A percentile compares a stretch with the other conserved stretches of the same genome.
Evolutionary conservation across 2,113 vertebrate species (phyloP).

Genomic region (Stercorarius parasiticus): DNA sequence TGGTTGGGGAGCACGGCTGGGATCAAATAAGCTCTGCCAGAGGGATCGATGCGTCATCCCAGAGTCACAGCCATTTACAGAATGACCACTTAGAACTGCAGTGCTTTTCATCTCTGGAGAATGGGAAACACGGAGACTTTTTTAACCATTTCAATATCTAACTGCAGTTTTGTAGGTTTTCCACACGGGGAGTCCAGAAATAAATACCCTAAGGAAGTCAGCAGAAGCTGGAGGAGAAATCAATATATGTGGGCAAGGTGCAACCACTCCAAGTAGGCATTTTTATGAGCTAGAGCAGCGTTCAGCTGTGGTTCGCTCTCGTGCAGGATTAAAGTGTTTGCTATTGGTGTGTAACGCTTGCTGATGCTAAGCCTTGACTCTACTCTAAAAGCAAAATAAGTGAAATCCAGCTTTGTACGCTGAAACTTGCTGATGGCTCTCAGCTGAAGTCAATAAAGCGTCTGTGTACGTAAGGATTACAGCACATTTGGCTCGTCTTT

Average conservation of each 20-base stretch:
- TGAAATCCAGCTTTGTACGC: accelerated
- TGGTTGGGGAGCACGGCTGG: not conserved
- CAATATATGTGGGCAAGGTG: not conserved
- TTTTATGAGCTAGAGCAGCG: not conserved
- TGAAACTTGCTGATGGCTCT: not conserved
- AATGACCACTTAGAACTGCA: not conserved
- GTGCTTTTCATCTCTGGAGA: not conserved
- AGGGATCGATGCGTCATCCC: not conserved
- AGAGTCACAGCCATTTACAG: not conserved
- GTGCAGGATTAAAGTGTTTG: not conserved
- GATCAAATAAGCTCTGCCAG: not conserved
- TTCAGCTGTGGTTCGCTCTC: accelerated
- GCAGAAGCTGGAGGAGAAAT: not conserved
- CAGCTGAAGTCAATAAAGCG: accelerated
- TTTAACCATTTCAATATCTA: not conserved
- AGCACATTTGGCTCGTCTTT: not conserved
- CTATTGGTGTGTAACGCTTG: not conserved
- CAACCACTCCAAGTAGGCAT: not conserved
- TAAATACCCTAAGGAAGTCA: not conserved
- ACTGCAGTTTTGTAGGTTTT: not conserved
- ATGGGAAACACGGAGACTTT: not conserved
- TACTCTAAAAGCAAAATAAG: not conserved
- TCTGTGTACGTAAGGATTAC: not conserved
- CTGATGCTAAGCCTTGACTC: not conserved
- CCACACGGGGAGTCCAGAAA: not conserved